phyloP scores from a whole-genome alignment of 2,888 invertebrate species.

The Lymantria dispar region DNA sequence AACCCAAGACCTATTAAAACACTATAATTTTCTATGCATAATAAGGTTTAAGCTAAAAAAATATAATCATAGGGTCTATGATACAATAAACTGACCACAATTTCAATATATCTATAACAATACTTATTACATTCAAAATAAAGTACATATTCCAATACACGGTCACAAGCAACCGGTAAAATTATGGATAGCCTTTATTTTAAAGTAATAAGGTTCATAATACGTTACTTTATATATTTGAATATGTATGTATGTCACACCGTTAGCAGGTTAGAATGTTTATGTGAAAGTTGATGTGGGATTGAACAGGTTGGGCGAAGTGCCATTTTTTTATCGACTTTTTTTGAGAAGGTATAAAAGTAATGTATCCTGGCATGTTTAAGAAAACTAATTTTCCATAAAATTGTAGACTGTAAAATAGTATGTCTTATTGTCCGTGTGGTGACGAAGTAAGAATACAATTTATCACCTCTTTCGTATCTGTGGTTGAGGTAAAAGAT shows the following conservation, averaged over 20 bases:
- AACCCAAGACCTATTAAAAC: too few relatives aligned
- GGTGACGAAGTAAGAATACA: too few relatives aligned
- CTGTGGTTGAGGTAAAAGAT: too few relatives aligned
- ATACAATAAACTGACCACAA: neutral
- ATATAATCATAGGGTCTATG: neutral
- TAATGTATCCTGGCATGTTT: too few relatives aligned
- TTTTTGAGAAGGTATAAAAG: too few relatives aligned
- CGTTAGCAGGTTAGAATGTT: constrained; percentile 37
- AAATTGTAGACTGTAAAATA: too few relatives aligned
- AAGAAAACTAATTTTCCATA: too few relatives aligned
- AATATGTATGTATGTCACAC: constrained; percentile 33
- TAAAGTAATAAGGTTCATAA: constrained; percentile 12
- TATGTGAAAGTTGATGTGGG: constrained; percentile 5
- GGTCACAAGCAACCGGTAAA: neutral
- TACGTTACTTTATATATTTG: constrained; percentile 3
- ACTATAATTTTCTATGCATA: too few relatives aligned
- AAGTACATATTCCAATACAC: neutral
- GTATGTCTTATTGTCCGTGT: too few relatives aligned
- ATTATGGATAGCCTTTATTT: constrained; percentile 1
- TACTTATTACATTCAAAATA: neutral
- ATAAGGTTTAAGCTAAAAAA: neutral
- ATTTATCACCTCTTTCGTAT: too few relatives aligned
- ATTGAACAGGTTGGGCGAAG: constrained; percentile 8
- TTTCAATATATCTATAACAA: neutral
- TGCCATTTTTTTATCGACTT: constrained; percentile 2